Percentiles rank a stretch among this genome's conserved stretches.
Evolutionary conservation across 2,797 vertebrate species (phyloP).

Genomic region (Channa striata): DNA sequence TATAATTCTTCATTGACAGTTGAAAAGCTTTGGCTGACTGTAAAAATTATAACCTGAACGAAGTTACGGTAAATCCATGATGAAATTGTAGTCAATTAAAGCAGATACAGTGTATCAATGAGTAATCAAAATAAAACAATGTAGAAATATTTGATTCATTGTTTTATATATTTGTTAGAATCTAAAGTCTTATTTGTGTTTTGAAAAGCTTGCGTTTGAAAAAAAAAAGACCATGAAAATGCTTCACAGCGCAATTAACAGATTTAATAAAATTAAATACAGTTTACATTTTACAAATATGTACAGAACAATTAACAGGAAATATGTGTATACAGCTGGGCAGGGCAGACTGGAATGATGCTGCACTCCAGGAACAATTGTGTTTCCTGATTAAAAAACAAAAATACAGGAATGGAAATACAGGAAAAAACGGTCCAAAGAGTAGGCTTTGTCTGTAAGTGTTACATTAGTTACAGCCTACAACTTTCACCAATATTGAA

Average conservation of each 20-base stretch:
- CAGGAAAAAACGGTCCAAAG: slow-evolving; percentile 6
- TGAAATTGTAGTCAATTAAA: background rate
- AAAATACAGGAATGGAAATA: no score
- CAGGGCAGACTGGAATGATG: slow-evolving; percentile 14
- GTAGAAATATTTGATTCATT: background rate
- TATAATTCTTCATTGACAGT: background rate
- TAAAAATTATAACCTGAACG: background rate
- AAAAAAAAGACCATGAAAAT: background rate
- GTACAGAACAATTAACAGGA: background rate
- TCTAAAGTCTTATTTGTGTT: no score
- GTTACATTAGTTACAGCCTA: background rate
- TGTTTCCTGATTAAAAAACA: slow-evolving; percentile 21
- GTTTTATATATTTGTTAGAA: no score
- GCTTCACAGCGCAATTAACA: background rate
- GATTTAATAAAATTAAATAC: slow-evolving; percentile 44
- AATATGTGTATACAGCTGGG: slow-evolving; percentile 13
- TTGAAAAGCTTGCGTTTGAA: no score
- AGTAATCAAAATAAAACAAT: slow-evolving; percentile 2
- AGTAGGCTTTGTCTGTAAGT: slow-evolving; percentile 5
- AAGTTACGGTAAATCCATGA: background rate
- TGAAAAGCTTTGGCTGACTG: background rate
- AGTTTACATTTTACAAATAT: slow-evolving; percentile 34
- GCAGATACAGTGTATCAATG: background rate
- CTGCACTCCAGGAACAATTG: slow-evolving; percentile 31
- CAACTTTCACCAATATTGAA: slow-evolving; percentile 25